A percentile compares a stretch with the other conserved stretches of the same genome.
phyloP scores from a whole-genome alignment of 2,888 invertebrate species.

The Lasioglossum calceatum region DNA sequence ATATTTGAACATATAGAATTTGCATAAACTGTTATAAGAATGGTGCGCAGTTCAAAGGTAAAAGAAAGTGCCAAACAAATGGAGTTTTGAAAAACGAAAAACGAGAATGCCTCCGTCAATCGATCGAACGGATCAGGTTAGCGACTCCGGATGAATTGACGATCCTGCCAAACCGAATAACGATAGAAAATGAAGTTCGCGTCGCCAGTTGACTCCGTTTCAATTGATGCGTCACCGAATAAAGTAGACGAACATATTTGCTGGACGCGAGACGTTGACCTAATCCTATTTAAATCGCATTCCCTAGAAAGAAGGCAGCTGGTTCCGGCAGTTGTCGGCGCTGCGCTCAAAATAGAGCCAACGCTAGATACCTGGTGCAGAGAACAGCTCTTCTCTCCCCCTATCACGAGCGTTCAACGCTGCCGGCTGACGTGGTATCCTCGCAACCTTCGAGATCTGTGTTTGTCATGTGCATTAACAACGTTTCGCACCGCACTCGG shows the following conservation, averaged over 20 bases:
- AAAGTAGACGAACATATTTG: conserved; percentile 24
- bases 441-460: conserved; percentile 44
- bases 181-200: conserved; percentile 10
- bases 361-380: conserved; percentile 17
- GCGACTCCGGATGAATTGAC: neutral
- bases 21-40: too few relatives aligned
- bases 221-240: conserved; percentile 29
- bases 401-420: conserved; percentile 11
- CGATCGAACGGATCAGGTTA: neutral
- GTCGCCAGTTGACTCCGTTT: conserved; percentile 12
- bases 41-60: neutral
- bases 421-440: conserved; percentile 34
- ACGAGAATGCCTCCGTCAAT: neutral
- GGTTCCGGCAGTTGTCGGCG: conserved; percentile 30
- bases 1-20: too few relatives aligned
- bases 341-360: conserved; percentile 29
- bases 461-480: conserved; percentile 50
- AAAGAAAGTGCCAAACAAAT: neutral
- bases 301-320: conserved; percentile 23
- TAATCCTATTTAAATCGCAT: conserved; percentile 33
- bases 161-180: neutral
- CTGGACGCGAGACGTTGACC: conserved; percentile 15
- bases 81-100: neutral
- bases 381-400: conserved; percentile 27
- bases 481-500: conserved; percentile 19